Evolutionary conservation across 2,113 vertebrate species (phyloP), one percentile per base, ranked within the genome.

Genomic region (Lanius collurio): DNA sequence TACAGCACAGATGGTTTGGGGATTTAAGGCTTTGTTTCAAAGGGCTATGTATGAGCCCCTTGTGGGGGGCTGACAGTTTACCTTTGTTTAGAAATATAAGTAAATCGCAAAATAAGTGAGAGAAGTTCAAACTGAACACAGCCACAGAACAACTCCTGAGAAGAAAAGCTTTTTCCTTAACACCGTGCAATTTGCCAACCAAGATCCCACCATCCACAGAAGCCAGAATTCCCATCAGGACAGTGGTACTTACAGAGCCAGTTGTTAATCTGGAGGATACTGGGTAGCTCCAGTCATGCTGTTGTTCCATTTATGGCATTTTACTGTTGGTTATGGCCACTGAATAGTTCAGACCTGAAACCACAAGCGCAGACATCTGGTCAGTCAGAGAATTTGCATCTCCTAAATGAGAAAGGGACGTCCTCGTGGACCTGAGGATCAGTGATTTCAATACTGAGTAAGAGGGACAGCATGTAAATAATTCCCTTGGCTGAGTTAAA

Each of bases 371-470:
- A 60, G 30, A 20, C 37, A 42, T 7, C 4, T 44, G 11, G 33
- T 26, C 37, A 47, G 73, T 22, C 6, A 13, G 16, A 60, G 33
- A 78, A 31, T 18, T 56, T 5, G 0, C 13, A 22, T 37, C 35
- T 52, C 27, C 27, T 23, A 6, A 42, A 7, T 9, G 60, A 41
- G n/a, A 10, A 7, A 44, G 33, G 13, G 15, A 20, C 16, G 9
- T 7, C 12, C 26, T 53, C 9, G 50, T 33, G 44, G 15, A 13
- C 21, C 18, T 27, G 5, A 3, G 8, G 1, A 5, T 19, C 19
- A 5, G 3, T 19, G 16, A 16, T 15, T 74, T n/a, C 1, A 1
- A 9, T 5, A 7, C 4, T 3, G 1, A 28, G 9, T 8, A 30
- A 41, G 4, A 39, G 18, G 4, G 26, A 35, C 16, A 35, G 13